phyloP scores from a whole-genome alignment of 2,888 invertebrate genomes.

The Brassicogethes aeneus region DNA sequence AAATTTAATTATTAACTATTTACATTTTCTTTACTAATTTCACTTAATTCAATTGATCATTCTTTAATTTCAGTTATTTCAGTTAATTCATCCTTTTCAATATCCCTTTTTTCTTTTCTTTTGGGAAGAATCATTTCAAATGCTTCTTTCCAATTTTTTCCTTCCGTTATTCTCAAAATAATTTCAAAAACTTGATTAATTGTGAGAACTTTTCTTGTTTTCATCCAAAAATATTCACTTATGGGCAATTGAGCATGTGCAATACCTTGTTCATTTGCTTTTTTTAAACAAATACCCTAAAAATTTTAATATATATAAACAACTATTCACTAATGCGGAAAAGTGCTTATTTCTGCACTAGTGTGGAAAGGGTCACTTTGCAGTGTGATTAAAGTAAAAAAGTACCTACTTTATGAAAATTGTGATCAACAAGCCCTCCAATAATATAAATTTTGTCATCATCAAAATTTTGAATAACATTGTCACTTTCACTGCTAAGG shows the following conservation, averaged over 20 bases:
- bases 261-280: conserved; percentile 71
- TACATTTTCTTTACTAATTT: too few relatives aligned
- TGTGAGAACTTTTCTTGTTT: conserved; percentile 86
- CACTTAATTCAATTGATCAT: too few relatives aligned
- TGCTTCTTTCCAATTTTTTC: conserved; percentile 69
- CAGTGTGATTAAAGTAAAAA: conserved; percentile 2
- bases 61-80: too few relatives aligned
- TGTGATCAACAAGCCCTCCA: conserved; percentile 97
- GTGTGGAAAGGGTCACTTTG: neutral
- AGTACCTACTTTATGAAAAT: conserved; percentile 70
- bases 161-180: conserved; percentile 65
- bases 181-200: conserved; percentile 94
- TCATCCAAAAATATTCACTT: conserved; percentile 81
- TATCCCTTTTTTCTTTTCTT: conserved; percentile 23
- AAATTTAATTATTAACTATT: too few relatives aligned
- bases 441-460: conserved; percentile 82
- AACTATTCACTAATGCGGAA: neutral
- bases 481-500: conserved; percentile 89
- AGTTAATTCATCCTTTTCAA: neutral
- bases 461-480: conserved; percentile 65
- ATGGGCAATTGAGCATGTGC: conserved; percentile 82
- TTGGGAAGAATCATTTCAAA: conserved; percentile 68
- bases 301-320: conserved; percentile 20
- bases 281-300: conserved; percentile 75
- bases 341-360: conserved; percentile 1